A percentile compares a stretch with the other conserved stretches of the same genome.
These are phyloP conservation scores for Pao palembangensis DNA, from an alignment of 2,113 vertebrate genomes.

Conservation along the genomic window DNA sequence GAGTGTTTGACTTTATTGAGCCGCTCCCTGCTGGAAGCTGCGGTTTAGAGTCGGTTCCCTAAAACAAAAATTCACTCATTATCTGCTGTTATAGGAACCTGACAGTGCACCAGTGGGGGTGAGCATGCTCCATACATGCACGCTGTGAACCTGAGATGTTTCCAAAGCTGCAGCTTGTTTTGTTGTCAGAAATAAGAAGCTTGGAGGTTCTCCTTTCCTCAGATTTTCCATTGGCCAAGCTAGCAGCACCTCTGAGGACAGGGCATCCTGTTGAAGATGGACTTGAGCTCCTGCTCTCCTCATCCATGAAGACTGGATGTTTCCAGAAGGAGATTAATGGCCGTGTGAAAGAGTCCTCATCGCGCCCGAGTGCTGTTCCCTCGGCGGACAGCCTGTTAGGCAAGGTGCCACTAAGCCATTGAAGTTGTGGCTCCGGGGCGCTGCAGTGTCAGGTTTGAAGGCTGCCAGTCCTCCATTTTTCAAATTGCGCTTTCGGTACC, in stretches of 20 bases:
- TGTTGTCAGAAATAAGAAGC: conserved; percentile 25
- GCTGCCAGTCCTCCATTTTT: conserved; percentile 18
- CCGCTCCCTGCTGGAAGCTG: too few relatives aligned
- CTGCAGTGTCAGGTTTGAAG: conserved; percentile 1
- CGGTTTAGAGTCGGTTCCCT: too few relatives aligned
- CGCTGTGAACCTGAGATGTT: too few relatives aligned
- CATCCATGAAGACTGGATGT: background rate
- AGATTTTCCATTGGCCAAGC: conserved; percentile 31
- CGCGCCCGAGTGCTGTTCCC: conserved; percentile 21
- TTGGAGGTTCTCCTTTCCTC: conserved; percentile 37
- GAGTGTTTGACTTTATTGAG: too few relatives aligned
- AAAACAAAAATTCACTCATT: too few relatives aligned
- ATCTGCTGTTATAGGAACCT: too few relatives aligned
- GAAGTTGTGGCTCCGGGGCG: conserved; percentile 1
- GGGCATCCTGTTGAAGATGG: conserved; percentile 24
- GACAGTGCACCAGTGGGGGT: too few relatives aligned
- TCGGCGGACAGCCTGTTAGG: conserved; percentile 23
- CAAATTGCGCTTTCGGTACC: conserved; percentile 6
- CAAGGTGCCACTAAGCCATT: conserved; percentile 8
- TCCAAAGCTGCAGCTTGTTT: conserved; percentile 1
- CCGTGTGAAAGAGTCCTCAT: conserved; percentile 38
- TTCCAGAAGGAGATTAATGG: conserved; percentile 1
- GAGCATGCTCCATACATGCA: too few relatives aligned
- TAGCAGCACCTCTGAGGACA: conserved; percentile 22
- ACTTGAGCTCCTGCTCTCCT: conserved; percentile 22